Evolutionary conservation across 2,888 invertebrate genomes (phyloP).

Genomic region (Punctoribates punctum): DNA sequence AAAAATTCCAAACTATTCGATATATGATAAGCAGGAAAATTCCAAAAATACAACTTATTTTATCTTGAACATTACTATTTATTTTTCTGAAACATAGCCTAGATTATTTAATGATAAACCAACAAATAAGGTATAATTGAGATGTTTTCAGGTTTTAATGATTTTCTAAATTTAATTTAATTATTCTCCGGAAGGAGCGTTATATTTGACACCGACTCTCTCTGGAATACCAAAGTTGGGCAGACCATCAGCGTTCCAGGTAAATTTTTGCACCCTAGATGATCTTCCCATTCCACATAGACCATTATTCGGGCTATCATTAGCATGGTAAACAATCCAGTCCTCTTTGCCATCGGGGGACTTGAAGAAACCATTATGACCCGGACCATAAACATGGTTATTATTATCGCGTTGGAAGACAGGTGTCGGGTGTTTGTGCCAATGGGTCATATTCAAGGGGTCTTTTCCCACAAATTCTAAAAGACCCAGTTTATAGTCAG

Average conservation of each 20-base stretch:
- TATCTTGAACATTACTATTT: too few relatives aligned
- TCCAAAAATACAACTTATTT: too few relatives aligned
- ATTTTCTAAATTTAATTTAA: too few relatives aligned
- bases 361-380: conserved; percentile 2
- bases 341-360: background rate
- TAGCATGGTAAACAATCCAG: conserved; percentile 9
- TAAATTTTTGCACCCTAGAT: background rate
- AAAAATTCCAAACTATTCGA: too few relatives aligned
- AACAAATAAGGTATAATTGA: too few relatives aligned
- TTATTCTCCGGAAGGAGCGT: background rate
- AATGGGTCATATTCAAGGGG: background rate
- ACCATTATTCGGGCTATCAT: background rate
- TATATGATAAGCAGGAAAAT: too few relatives aligned
- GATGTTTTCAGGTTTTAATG: too few relatives aligned
- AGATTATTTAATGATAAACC: too few relatives aligned
- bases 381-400: conserved; percentile 1
- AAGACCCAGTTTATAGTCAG: conserved; percentile 11
- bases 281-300: background rate
- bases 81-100: too few relatives aligned
- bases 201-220: background rate
- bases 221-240: background rate
- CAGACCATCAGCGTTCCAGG: background rate
- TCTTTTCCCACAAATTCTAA: background rate
- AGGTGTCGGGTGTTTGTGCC: background rate
- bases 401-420: background rate